Evolutionary conservation across 2,797 vertebrate species (phyloP), one percentile per base, ranked within the genome.

Genomic region (Sciurus carolinensis): DNA sequence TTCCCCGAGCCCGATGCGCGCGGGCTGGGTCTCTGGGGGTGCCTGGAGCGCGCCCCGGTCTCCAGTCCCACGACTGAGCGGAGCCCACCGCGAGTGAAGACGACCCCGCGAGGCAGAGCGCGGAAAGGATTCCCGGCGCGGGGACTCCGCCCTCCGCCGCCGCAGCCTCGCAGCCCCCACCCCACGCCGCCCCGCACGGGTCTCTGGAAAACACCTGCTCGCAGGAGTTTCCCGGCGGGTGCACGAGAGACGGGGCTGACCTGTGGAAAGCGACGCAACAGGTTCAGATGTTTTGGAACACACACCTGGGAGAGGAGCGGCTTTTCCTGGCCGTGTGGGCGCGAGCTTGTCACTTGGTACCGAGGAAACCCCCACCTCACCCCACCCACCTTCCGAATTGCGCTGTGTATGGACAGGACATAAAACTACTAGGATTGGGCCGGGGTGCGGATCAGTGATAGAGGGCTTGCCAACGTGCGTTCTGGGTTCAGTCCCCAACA

Each of bases 221-320:
- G 20, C 26, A 17, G 47, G 62, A 54, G 83, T 64, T 36, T 54
- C 62, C 62, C 28, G 42, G 72, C 47, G 36, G 2, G 11, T 10
- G 62, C 44, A 20, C 0, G 15, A 33, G 36, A 33, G 75, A 47
- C 66, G 2, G 20, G 42, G 24, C 86, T 52, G 42, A 33, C 59
- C 87, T 26, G 59, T 22, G 83, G 69, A 73, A 57, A 86, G 73
- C 50, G 0, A 44, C 52, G 66, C 94, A 2, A n/a, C 87, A 57
- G 94, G 90, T 50, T 67, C 94, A 10, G 66, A 15, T 62, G 95
- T 73, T 92, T 42, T 7, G 91, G 88, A 69, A 24, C 87, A 17
- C 86, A 72, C 94, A 87, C 84, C 90, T 85, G 85, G 44, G 52
- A 50, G 77, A 75, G 86, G 72, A 39, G 42, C 50, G 17, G 17